Evolutionary conservation across 2,888 invertebrate species (phyloP).

Genomic region (Tachina grossa): DNA sequence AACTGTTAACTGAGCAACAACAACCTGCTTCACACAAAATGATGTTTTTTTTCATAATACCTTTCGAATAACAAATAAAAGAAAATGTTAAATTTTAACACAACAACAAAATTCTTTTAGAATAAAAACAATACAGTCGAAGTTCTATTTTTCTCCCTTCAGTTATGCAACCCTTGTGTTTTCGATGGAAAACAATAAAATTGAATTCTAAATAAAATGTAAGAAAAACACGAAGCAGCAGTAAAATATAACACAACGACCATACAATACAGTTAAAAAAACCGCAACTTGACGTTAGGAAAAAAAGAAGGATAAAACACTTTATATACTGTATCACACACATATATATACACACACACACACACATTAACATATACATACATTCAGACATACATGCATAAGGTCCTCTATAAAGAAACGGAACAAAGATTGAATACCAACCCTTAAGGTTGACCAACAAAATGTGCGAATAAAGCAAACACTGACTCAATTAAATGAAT

Average conservation of each 20-base stretch:
- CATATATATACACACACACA: not conserved
- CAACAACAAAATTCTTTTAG: constrained; percentile 45
- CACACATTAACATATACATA: not conserved
- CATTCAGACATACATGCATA: not conserved
- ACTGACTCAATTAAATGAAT: constrained; percentile 12
- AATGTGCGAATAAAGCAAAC: constrained; percentile 41
- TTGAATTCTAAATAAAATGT: constrained; percentile 15
- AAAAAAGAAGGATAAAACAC: constrained; percentile 35
- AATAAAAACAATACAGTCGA: constrained; percentile 27
- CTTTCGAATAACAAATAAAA: constrained; percentile 34
- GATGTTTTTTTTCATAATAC: not conserved
- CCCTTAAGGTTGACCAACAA: constrained; percentile 32
- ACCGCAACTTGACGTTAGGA: constrained; percentile 49
- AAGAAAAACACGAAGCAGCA: constrained; percentile 48
- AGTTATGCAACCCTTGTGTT: constrained; percentile 27
- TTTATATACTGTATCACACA: constrained; percentile 2
- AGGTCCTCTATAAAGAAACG: not conserved
- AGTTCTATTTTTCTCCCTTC: not conserved
- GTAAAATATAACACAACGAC: constrained; percentile 4
- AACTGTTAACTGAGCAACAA: constrained; percentile 60
- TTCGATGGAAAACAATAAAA: constrained; percentile 39
- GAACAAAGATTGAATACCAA: constrained; percentile 18
- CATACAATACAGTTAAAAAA: constrained; percentile 31
- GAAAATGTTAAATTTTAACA: constrained; percentile 3
- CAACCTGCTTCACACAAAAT: constrained; percentile 41